These are phyloP conservation scores for Pseudorectes ferrugineus DNA, from an alignment of 2,113 vertebrate species.

Conservation along the genomic window DNA sequence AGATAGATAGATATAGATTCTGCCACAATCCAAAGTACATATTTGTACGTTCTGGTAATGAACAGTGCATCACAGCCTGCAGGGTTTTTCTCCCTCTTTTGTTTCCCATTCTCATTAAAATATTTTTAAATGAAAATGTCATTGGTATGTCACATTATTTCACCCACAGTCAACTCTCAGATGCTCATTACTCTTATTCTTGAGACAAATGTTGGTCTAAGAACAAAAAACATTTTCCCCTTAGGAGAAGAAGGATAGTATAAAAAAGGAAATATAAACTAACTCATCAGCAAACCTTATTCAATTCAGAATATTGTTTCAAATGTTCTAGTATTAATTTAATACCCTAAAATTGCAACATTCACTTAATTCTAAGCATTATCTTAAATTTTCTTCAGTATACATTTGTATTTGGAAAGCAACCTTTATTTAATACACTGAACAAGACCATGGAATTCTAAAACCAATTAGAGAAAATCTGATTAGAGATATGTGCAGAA, in stretches of 20 bases:
- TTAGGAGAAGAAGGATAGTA: background rate
- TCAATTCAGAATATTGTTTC: background rate
- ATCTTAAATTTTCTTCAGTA: background rate
- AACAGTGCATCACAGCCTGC: background rate
- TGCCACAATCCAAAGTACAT: background rate
- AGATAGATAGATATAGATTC: background rate
- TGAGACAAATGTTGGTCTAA: background rate
- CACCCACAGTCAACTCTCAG: conserved; percentile 2
- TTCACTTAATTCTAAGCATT: background rate
- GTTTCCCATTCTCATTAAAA: conserved; percentile 53
- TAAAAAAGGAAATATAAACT: background rate
- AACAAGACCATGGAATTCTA: background rate
- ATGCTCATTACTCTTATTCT: conserved; percentile 21
- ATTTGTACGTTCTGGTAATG: background rate
- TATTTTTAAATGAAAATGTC: conserved; percentile 50
- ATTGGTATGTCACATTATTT: conserved; percentile 47
- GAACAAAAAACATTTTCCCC: background rate
- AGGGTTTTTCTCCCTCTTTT: background rate
- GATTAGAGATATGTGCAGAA: background rate
- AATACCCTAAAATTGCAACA: background rate
- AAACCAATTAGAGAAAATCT: background rate
- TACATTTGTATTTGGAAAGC: background rate
- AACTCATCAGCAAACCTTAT: background rate
- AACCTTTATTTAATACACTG: background rate
- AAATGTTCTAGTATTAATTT: background rate